Evolutionary conservation across 2,888 invertebrate genomes (phyloP).

Genomic region (Stenodema calcarata): DNA sequence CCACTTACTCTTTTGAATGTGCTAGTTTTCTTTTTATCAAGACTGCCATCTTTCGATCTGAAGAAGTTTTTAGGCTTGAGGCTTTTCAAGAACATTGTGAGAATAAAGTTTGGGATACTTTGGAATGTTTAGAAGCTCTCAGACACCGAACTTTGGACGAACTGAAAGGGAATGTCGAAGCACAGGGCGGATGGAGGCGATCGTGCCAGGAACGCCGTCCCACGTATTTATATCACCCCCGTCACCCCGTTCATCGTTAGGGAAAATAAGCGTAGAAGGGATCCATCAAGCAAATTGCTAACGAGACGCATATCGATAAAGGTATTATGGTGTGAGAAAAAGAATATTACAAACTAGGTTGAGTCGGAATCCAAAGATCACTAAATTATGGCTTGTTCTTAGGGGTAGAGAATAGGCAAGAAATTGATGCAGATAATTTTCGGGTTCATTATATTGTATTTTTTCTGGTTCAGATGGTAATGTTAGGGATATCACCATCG

Average conservation of each 20-base stretch:
- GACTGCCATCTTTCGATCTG: slow-evolving; percentile 2
- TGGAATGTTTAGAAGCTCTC: background rate
- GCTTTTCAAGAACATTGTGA: slow-evolving; percentile 33
- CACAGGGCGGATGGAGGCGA: background rate
- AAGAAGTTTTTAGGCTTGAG: slow-evolving; percentile 28
- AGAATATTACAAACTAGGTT: background rate
- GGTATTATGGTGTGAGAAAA: background rate
- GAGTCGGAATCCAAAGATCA: background rate
- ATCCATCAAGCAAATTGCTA: slow-evolving; percentile 23
- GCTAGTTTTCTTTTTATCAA: slow-evolving; percentile 1
- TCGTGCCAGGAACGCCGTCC: slow-evolving; percentile 24
- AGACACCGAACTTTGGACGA: background rate
- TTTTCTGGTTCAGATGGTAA: too few species aligned
- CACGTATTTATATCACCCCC: background rate
- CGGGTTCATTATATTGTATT: too few species aligned
- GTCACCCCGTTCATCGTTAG: background rate
- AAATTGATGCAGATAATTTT: too few species aligned
- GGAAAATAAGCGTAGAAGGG: background rate
- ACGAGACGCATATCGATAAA: slow-evolving; percentile 21
- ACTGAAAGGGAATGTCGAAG: background rate
- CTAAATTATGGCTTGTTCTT: too few species aligned
- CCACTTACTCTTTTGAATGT: background rate
- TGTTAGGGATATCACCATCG: too few species aligned
- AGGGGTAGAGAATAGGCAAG: too few species aligned
- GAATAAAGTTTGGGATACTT: background rate